Evolutionary conservation across 2,113 vertebrate species (phyloP).

Genomic region (Ancistrus triradiatus): DNA sequence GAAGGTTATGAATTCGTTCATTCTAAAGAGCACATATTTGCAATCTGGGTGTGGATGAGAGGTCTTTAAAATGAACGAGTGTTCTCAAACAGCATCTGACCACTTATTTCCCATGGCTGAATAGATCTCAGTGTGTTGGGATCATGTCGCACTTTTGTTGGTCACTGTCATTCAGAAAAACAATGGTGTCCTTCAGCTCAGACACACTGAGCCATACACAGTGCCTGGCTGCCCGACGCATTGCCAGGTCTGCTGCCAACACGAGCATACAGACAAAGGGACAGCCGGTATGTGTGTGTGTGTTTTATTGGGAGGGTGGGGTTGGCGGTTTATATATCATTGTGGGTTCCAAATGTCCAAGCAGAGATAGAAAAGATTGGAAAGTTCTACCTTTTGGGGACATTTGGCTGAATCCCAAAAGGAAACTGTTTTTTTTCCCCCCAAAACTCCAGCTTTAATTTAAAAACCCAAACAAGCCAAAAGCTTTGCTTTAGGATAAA

Average conservation of each 20-base stretch:
- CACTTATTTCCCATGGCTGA: conserved; percentile 8
- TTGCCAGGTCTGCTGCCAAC: conserved; percentile 25
- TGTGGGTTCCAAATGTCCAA: too few relatives aligned
- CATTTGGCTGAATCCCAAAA: too few relatives aligned
- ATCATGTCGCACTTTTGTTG: conserved; percentile 3
- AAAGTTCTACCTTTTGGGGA: too few relatives aligned
- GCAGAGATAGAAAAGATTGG: too few relatives aligned
- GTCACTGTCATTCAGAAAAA: conserved; percentile 22
- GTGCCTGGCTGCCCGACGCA: conserved; percentile 41
- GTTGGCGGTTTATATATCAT: too few relatives aligned
- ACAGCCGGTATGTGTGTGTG: not conserved
- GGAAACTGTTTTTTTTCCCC: too few relatives aligned
- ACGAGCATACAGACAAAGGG: conserved; percentile 12
- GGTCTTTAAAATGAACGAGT: not conserved
- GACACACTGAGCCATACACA: conserved; percentile 4
- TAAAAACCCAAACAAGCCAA: too few relatives aligned
- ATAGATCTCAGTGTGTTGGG: conserved; percentile 17
- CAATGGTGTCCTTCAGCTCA: conserved; percentile 33
- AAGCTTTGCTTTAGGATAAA: too few relatives aligned
- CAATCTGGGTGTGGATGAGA: not conserved
- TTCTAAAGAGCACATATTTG: not conserved
- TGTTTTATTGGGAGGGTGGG: too few relatives aligned
- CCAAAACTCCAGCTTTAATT: too few relatives aligned
- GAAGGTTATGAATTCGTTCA: too few relatives aligned
- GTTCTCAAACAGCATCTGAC: not conserved